Conservation (phyloP, 53 echinoderm and acorn worm species). For the Zoroaster sp. region DNA sequence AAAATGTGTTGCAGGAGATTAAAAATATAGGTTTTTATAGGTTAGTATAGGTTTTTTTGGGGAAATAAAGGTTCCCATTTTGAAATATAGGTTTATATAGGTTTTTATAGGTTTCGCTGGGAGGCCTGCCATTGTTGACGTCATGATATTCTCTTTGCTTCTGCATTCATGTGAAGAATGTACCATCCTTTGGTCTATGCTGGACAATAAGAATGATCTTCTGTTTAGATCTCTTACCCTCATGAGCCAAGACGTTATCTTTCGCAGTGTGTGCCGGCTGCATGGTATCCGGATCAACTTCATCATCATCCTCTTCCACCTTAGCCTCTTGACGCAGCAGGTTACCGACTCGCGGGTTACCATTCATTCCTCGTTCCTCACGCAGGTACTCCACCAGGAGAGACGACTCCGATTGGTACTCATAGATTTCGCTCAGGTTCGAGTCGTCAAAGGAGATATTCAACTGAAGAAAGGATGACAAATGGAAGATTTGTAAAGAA, state of each 20-base stretch:
- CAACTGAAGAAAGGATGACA: not conserved
- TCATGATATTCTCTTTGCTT: too few relatives aligned
- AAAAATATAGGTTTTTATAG: too few relatives aligned
- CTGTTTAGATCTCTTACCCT: too few relatives aligned
- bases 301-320: conserved; percentile 36
- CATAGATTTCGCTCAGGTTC: conserved; percentile 42
- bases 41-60: too few relatives aligned
- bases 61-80: too few relatives aligned
- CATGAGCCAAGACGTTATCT: conserved; percentile 45
- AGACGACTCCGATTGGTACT: conserved; percentile 73
- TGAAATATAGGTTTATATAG: too few relatives aligned
- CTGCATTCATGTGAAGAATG: too few relatives aligned
- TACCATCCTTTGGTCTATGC: too few relatives aligned
- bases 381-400: conserved; percentile 49
- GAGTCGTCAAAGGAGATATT: conserved; percentile 44
- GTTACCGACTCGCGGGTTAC: conserved; percentile 48
- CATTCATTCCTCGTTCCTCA: conserved; percentile 32
- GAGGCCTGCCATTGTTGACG: too few relatives aligned
- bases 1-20: too few relatives aligned
- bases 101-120: too few relatives aligned
- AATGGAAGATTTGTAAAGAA: not conserved
- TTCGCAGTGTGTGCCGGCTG: conserved; percentile 14
- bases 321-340: conserved; percentile 40
- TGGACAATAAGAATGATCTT: too few relatives aligned
- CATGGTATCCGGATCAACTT: not conserved